Base-by-base conservation (phyloP, 2,113 vertebrate genomes). In the Corythoichthys haematopterus region DNA sequence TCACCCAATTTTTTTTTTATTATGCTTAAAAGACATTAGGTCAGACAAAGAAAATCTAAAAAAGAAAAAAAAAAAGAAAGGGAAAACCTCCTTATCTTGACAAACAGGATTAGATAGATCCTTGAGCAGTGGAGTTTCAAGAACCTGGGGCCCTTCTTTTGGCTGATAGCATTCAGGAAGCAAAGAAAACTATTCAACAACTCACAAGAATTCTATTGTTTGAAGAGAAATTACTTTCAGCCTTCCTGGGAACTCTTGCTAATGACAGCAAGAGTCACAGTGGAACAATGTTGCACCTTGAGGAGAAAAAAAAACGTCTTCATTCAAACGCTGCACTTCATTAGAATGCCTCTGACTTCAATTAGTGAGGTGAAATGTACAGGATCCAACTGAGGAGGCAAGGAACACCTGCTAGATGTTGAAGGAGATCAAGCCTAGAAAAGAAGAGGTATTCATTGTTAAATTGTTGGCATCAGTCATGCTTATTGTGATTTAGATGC, bases 361-460 rank as follows among this genome's bases (percentile, higher is more conserved):
- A 46, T 70, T 80, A 66, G 61, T 43, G 61, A 63, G 12, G 71
- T 46, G 50, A 76, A 67, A 70, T 0, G 40, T 77, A 68, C 58
- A 68, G 73, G 81, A 72, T 83, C 75, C 62, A 74, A 50, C 68
- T 2, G 16, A 67, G 37, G 78, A 69, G 86, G 20, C 20, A 87
- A 74, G 75, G 79, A 91, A 73, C 91, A 93, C 88, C 90, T 93
- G 90, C 90, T 78, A 38, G 60, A 75, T 69, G 72, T 76, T 75
- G 53, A 69, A 51, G 13, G 65, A 48, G 64, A 78, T 77, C 74
- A 77, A 67, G 70, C 78, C 57, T 65, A 60, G 70, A 78, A 73
- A 73, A 75, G 70, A 70, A 70, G 48, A 70, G 63, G 43, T 56
- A 36, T 47, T 50, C 65, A 63, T 76, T 78, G 76, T 59, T 72